Evolutionary conservation across 2,113 vertebrate species (phyloP), one percentile per base, ranked within the genome.

Genomic region (Psittacara wagleri): DNA sequence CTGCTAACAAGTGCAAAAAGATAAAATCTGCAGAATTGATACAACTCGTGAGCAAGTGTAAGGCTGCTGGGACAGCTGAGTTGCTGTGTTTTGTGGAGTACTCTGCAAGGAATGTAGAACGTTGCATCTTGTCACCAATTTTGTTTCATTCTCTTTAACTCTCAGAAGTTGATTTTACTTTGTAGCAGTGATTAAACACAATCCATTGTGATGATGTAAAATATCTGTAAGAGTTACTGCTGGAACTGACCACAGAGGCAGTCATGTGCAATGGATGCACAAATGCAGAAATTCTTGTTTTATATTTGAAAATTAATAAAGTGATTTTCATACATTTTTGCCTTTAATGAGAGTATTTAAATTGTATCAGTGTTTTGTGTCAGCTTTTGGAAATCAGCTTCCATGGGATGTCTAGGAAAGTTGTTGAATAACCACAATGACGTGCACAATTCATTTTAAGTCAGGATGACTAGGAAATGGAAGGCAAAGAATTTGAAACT

Each of bases 251-350:
- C 17, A 35, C 18, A 51, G 15, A 24, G 37, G 25, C 78, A 10
- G 15, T 70, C 4, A 52, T 86, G 83, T 92, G 27, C 13, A 5
- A 6, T 86, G 37, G 23, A 62, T 77, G 51, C 88, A 4, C 51
- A 88, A 94, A 74, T 86, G 46, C 62, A 59, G 22, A 88, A 62
- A 75, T 84, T 90, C 78, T n/a, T 83, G 28, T 0, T 74, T 92
- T 70, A 15, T 77, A 63, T 57, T 91, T 88, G 33, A 68, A 86
- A 96, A 81, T 57, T 52, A 95, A 93, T 95, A 93, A 95, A 83
- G 15, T 63, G 2, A 67, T 84, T 94, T 88, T 88, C 31, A 18
- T 62, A 16, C 19, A 27, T 5, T 86, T 79, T 92, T 13, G 86
- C 7, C 64, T 88, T 67, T 59, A 57, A 44, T 82, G 16, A 80